Evolutionary conservation across 2,888 invertebrate species (phyloP).

Genomic region (Polylopha cassiicola): DNA sequence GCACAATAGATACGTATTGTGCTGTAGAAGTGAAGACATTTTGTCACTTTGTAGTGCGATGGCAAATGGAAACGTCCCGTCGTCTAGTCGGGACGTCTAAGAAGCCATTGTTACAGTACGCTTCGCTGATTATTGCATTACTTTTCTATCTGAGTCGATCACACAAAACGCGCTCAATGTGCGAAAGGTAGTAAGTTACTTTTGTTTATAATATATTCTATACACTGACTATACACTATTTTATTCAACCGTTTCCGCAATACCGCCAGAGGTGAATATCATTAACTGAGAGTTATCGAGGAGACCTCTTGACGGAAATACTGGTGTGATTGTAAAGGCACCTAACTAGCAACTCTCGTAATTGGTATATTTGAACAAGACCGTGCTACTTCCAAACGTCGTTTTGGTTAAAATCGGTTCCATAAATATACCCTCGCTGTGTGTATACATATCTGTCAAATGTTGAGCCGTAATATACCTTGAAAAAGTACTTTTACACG

Average conservation of each 20-base stretch:
- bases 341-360: too few relatives aligned
- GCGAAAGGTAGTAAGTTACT: too few relatives aligned
- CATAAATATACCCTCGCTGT: too few relatives aligned
- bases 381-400: too few relatives aligned
- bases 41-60: constrained; percentile 18
- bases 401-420: too few relatives aligned
- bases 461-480: too few relatives aligned
- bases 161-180: constrained; percentile 10
- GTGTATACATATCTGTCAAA: too few relatives aligned
- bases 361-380: too few relatives aligned
- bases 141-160: constrained; percentile 13
- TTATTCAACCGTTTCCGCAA: constrained; percentile 11
- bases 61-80: constrained; percentile 17
- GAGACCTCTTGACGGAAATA: neutral
- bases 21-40: constrained; percentile 22
- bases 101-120: constrained; percentile 20
- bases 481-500: too few relatives aligned
- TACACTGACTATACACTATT: constrained; percentile 13
- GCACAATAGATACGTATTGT: constrained; percentile 29
- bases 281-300: constrained; percentile 3
- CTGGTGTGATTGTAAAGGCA: constrained; percentile 12
- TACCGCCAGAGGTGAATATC: constrained; percentile 10
- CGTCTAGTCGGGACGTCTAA: constrained; percentile 16
- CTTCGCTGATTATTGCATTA: constrained; percentile 21
- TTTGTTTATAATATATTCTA: constrained; percentile 11